Conservation (phyloP, 1,140 invertebrate genomes). For the Rhynchophorus ferrugineus region DNA sequence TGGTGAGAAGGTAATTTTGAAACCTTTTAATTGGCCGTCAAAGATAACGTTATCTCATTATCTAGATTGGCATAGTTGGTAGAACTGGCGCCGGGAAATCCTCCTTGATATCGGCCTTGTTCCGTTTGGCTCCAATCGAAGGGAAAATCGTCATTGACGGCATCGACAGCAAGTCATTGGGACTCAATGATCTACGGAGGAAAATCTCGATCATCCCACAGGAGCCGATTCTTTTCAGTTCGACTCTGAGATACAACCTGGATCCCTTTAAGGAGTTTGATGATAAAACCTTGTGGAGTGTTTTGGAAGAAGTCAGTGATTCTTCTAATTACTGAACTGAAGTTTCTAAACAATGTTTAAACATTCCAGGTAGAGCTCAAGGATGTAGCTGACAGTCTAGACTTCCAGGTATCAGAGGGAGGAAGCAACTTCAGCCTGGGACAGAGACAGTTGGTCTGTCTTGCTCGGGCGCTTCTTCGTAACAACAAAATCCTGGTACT, state of each 20-base stretch:
- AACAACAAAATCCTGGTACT: slow-evolving; percentile 53
- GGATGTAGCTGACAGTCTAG: slow-evolving; percentile 48
- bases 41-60: not conserved
- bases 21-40: too few species aligned
- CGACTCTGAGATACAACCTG: slow-evolving; percentile 55
- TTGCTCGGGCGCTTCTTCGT: slow-evolving; percentile 69
- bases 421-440: slow-evolving; percentile 81
- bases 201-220: slow-evolving; percentile 44
- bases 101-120: slow-evolving; percentile 63
- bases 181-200: slow-evolving; percentile 53
- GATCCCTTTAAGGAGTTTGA: slow-evolving; percentile 69
- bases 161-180: slow-evolving; percentile 50
- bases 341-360: not conserved
- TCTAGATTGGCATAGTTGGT: slow-evolving; percentile 22
- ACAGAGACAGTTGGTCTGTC: slow-evolving; percentile 76
- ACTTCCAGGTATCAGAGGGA: slow-evolving; percentile 57
- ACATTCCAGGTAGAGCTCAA: slow-evolving; percentile 47
- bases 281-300: slow-evolving; percentile 13
- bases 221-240: slow-evolving; percentile 23
- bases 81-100: slow-evolving; percentile 56
- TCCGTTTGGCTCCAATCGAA: slow-evolving; percentile 49
- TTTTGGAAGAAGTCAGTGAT: slow-evolving; percentile 15
- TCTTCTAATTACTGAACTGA: not conserved
- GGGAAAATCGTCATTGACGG: slow-evolving; percentile 58
- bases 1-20: slow-evolving; percentile 67